Percentiles rank a stretch among this genome's conserved stretches.
Evolutionary conservation across 2,888 invertebrate species (phyloP).

Genomic region (Biston betularia): DNA sequence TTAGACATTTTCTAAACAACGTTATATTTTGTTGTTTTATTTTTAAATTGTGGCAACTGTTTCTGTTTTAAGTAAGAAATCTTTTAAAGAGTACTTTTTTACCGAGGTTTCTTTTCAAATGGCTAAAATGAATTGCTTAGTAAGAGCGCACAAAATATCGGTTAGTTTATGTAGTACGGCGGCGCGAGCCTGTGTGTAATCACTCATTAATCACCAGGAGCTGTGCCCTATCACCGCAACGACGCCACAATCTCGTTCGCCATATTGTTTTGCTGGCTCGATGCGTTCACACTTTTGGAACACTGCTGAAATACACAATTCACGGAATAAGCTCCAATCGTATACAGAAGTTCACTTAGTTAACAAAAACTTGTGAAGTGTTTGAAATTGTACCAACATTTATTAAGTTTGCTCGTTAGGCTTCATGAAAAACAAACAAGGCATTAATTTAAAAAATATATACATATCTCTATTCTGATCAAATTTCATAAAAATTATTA

Average conservation of each 20-base stretch:
- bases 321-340: slow-evolving; percentile 20
- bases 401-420: not conserved
- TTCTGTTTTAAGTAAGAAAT: not conserved
- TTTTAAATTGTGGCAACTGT: no score
- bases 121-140: slow-evolving; percentile 32
- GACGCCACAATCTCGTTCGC: slow-evolving; percentile 83
- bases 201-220: slow-evolving; percentile 74
- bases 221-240: slow-evolving; percentile 83
- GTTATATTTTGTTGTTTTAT: no score
- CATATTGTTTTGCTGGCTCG: slow-evolving; percentile 83
- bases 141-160: slow-evolving; percentile 63
- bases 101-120: not conserved
- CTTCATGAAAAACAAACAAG: slow-evolving; percentile 12
- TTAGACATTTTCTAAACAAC: no score
- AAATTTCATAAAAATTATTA: not conserved
- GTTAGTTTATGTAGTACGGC: slow-evolving; percentile 73
- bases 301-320: slow-evolving; percentile 78
- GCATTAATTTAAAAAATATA: not conserved
- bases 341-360: not conserved
- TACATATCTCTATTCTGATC: no score
- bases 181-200: slow-evolving; percentile 66
- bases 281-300: slow-evolving; percentile 81
- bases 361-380: not conserved
- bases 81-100: not conserved
- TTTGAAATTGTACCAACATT: not conserved